Evolutionary conservation across 2,888 invertebrate genomes (phyloP).

Genomic region (Willowsia nigromaculata): DNA sequence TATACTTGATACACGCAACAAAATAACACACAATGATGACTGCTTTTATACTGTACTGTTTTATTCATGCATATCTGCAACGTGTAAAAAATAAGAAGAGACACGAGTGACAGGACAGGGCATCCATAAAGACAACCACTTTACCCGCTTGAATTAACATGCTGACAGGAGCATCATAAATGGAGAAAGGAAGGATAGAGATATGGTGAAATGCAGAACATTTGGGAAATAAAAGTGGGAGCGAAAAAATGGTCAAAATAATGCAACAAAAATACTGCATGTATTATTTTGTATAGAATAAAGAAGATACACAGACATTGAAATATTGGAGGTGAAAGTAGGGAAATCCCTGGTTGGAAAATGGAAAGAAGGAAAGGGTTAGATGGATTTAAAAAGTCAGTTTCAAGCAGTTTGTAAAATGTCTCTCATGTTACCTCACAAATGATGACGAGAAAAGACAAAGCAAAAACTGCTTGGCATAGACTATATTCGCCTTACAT

Average conservation of each 20-base stretch:
- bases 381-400: not conserved
- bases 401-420: too few relatives aligned
- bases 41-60: not conserved
- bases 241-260: not conserved
- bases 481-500: too few relatives aligned
- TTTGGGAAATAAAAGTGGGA: not conserved
- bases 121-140: constrained; percentile 33
- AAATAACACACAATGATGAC: not conserved
- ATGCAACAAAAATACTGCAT: too few relatives aligned
- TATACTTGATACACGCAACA: too few relatives aligned
- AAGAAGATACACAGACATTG: too few relatives aligned
- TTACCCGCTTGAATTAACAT: constrained; percentile 45
- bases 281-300: too few relatives aligned
- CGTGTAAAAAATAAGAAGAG: not conserved
- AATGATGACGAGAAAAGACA: too few relatives aligned
- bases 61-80: constrained; percentile 48
- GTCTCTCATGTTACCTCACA: too few relatives aligned
- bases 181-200: not conserved
- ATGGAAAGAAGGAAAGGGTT: not conserved
- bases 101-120: constrained; percentile 37
- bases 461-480: too few relatives aligned
- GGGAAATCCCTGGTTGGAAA: not conserved
- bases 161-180: constrained; percentile 32
- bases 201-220: constrained; percentile 32
- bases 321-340: not conserved